Evolutionary conservation across 1,140 invertebrate species (phyloP), one percentile per base, ranked within the genome.

Genomic region (Heliothis subflexa): DNA sequence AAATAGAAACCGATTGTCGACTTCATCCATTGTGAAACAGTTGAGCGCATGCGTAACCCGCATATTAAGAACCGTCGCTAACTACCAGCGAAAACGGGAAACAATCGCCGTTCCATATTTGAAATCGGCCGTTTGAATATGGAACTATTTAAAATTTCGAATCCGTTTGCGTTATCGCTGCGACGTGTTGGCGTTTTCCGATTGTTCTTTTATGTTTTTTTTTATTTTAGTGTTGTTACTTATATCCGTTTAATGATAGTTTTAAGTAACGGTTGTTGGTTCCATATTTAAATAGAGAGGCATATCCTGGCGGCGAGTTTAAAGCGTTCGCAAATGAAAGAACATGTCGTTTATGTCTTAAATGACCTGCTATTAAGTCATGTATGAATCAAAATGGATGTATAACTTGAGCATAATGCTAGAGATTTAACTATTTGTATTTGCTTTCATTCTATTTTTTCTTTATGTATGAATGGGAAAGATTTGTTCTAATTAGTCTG

Each of bases 61-160:
- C 92, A 93, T 93, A 93, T 91, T 93, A 93, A 93, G 89, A 88
- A 88, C 90, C 86, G 88, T 87, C 74, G 81, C 83, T 79, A 84
- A 82, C 81, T 85, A 87, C 87, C 82, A 86, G 90, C 92, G 89
- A 93, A 92, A 92, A 92, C 89, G 91, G 92, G 92, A 93, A 93
- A 93, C 91, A 93, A 93, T 93, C 88, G 91, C 83, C 73, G 81
- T 86, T 87, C 91, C 90, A 93, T 92, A 93, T 93, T 92, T 92
- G 88, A 92, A 92, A 91, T 88, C 86, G 84, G 83, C 68, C 85
- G 88, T 93, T 94, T 91, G 91, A 94, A 92, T 92, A 93, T 94
- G 91, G 91, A 91, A 94, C 91, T 93, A 91, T 93, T 94, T 93
- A 93, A 93, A 93, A 93, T 93, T 93, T 94, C 91, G 91, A 93